phyloP scores from a whole-genome alignment of 2,113 vertebrate species.

The Strix uralensis region DNA sequence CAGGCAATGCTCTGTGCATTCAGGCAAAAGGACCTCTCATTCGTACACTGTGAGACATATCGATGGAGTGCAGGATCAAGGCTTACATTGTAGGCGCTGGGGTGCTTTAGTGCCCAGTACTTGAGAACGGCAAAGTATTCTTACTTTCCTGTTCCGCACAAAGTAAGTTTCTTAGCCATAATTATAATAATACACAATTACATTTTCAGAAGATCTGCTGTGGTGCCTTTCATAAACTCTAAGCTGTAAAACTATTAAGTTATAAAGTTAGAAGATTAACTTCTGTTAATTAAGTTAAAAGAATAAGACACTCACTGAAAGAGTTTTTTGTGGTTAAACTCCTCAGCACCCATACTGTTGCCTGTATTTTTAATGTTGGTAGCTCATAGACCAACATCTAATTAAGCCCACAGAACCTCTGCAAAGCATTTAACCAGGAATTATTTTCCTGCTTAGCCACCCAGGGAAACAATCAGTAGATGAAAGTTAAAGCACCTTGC shows the following conservation, averaged over 20 bases:
- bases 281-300: constrained; percentile 28
- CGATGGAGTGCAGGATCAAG: not conserved
- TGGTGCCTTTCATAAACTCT: not conserved
- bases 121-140: not conserved
- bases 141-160: not conserved
- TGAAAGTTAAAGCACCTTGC: not conserved
- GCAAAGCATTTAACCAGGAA: not conserved
- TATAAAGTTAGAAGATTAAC: not conserved
- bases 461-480: not conserved
- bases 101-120: not conserved
- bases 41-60: fast-evolving
- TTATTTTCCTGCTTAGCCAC: constrained; percentile 22
- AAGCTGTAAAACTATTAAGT: not conserved
- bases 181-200: not conserved
- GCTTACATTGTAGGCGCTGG: not conserved
- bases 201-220: not conserved
- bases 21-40: not conserved
- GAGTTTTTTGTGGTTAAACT: constrained; percentile 11
- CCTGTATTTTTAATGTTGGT: not conserved
- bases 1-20: not conserved
- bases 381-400: not conserved
- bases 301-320: not conserved
- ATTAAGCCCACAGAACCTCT: not conserved
- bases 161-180: not conserved
- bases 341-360: not conserved